Evolutionary conservation across 92 coral and sea anemone genomes (phyloP).

Genomic region (Epizoanthus fatuus): DNA sequence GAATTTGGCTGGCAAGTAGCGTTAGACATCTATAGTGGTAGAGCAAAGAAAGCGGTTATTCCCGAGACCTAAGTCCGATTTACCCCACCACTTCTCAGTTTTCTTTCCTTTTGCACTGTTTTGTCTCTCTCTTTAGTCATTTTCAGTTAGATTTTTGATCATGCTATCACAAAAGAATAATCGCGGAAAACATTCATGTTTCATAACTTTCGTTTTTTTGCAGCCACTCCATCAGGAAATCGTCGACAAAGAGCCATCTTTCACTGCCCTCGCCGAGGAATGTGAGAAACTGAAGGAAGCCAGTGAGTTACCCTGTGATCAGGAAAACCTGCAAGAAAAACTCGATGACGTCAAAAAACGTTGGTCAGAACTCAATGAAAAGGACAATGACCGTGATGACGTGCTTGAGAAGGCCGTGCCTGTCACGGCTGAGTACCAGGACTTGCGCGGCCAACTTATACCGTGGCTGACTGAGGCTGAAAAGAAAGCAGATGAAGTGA

Average conservation of each 20-base stretch:
- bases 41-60: too few species aligned
- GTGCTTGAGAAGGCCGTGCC: conserved; percentile 85
- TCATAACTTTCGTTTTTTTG: too few species aligned
- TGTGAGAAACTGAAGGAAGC: conserved; percentile 78
- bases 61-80: too few species aligned
- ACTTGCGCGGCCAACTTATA: conserved; percentile 73
- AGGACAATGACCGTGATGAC: conserved; percentile 74
- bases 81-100: too few species aligned
- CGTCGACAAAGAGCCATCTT: conserved; percentile 76
- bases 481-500: conserved; percentile 71
- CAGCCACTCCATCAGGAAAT: conserved; percentile 92
- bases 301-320: conserved; percentile 79
- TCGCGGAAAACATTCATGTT: too few species aligned
- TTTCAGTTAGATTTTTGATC: too few species aligned
- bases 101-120: too few species aligned
- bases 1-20: too few species aligned
- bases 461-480: conserved; percentile 91
- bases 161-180: too few species aligned
- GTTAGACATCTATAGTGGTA: too few species aligned
- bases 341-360: conserved; percentile 79
- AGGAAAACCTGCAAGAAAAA: conserved; percentile 85
- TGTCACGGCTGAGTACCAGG: conserved; percentile 80
- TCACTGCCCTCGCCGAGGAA: conserved; percentile 70
- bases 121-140: too few species aligned
- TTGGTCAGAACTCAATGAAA: conserved; percentile 86